A percentile compares a stretch with the other conserved stretches of the same genome.
Evolutionary conservation across 1,140 invertebrate species (phyloP).

Genomic region (Phymastichus coffea): DNA sequence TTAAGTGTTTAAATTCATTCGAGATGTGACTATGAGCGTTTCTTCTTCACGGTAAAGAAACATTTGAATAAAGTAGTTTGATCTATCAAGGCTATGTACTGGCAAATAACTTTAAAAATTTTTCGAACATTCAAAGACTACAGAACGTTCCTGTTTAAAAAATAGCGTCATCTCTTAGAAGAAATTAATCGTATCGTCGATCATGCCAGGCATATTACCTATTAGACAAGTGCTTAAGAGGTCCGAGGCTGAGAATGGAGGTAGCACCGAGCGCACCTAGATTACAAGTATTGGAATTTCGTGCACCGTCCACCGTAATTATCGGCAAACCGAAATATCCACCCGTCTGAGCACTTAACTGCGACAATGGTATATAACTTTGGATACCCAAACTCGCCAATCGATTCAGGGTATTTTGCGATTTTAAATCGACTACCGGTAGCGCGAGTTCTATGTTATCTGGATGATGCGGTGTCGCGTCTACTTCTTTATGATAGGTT

Average conservation of each 20-base stretch:
- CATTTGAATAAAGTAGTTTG: too few relatives aligned
- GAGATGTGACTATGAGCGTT: too few relatives aligned
- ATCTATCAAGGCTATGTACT: too few relatives aligned
- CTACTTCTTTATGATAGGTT: conserved; percentile 64
- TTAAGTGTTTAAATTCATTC: too few relatives aligned
- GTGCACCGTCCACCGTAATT: conserved; percentile 66
- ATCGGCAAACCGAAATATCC: conserved; percentile 72
- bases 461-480: conserved; percentile 39
- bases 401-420: conserved; percentile 63
- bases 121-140: too few relatives aligned
- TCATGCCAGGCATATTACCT: too few relatives aligned
- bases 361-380: conserved; percentile 71
- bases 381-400: conserved; percentile 69
- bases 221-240: conserved; percentile 64
- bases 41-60: too few relatives aligned
- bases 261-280: conserved; percentile 66
- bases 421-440: conserved; percentile 72
- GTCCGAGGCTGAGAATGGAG: conserved; percentile 68
- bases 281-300: conserved; percentile 63
- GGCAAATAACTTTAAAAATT: too few relatives aligned
- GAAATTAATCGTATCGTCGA: too few relatives aligned
- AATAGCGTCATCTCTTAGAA: too few relatives aligned
- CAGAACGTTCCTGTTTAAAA: too few relatives aligned
- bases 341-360: conserved; percentile 61
- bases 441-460: conserved; percentile 64